phyloP scores from a whole-genome alignment of 2,888 invertebrate genomes.

The Eupithecia abbreviata region DNA sequence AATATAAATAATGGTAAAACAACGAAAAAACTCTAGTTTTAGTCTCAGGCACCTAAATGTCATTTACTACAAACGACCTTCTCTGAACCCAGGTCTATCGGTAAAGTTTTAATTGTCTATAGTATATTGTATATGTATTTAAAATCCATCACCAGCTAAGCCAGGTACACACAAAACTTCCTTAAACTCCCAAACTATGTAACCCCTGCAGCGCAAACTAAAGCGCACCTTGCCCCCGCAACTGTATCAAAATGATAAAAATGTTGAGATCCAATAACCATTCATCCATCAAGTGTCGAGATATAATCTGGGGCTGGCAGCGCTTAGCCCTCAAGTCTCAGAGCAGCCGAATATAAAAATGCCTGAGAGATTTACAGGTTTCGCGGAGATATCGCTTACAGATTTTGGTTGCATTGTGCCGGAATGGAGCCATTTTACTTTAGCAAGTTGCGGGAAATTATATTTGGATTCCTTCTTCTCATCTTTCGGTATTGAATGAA shows the following conservation, averaged over 20 bases:
- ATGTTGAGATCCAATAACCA: conserved; percentile 90
- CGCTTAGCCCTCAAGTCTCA: conserved; percentile 71
- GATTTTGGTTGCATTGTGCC: conserved; percentile 74
- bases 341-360: conserved; percentile 81
- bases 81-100: not conserved
- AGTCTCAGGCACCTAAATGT: not conserved
- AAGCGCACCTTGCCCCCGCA: conserved; percentile 71
- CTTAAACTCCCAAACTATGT: conserved; percentile 55
- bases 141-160: conserved; percentile 38
- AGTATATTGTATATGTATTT: conserved; percentile 17
- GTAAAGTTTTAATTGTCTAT: not conserved
- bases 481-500: conserved; percentile 4
- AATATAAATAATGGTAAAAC: not conserved
- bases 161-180: conserved; percentile 39
- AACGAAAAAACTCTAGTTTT: not conserved
- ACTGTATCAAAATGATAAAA: conserved; percentile 85
- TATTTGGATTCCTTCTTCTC: conserved; percentile 21
- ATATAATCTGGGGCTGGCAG: conserved; percentile 85
- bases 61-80: not conserved
- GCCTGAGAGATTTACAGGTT: conserved; percentile 82
- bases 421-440: conserved; percentile 45
- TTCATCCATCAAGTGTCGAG: conserved; percentile 91
- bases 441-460: conserved; percentile 23
- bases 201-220: conserved; percentile 57
- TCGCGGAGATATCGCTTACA: conserved; percentile 71